Evolutionary conservation across 23 tunicate genomes (phyloP), one percentile per base, ranked within the genome.

Genomic region (Styela clava): DNA sequence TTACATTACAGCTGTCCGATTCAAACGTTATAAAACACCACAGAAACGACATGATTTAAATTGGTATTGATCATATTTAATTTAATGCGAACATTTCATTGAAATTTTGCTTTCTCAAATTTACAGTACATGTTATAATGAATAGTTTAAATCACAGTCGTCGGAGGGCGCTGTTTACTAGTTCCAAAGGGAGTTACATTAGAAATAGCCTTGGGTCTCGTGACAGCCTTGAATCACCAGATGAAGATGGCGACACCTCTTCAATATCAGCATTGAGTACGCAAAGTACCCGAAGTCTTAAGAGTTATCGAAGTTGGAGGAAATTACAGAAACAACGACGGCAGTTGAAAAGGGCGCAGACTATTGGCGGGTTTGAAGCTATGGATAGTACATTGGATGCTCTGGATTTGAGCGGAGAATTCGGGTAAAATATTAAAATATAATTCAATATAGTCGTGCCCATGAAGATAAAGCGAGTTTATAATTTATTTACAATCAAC

Each of bases 381-480:
- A 29, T 16, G 30, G 71, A 27, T 29, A 67, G 24, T 25, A 67
- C 71, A 25, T 29, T 67, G 31, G 71, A 67, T 27, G 71, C 71
- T 18, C 22, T 67, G 71, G 71, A 67, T 67, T 67, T 67, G 24
- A 67, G 71, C 71, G 71, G 71, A n/a, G 71, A 67, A 18, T 29
- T 25, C 71, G 31, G 71, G 71, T 67, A 67, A 18, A 24, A 67
- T 12, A 44, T 44, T n/a, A n/a, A n/a, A n/a, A n/a, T n/a, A n/a
- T n/a, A n/a, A n/a, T n/a, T n/a, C n/a, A n/a, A n/a, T n/a, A n/a
- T n/a, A n/a, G n/a, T n/a, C n/a, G n/a, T n/a, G n/a, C n/a, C n/a
- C n/a, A n/a, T n/a, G n/a, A n/a, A n/a, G n/a, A n/a, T n/a, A n/a
- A n/a, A n/a, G n/a, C n/a, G n/a, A n/a, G n/a, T n/a, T n/a, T n/a